These are phyloP conservation scores for Caenorhabditis uteleia DNA, from an alignment of 2,888 invertebrate genomes.

Conservation along the genomic window DNA sequence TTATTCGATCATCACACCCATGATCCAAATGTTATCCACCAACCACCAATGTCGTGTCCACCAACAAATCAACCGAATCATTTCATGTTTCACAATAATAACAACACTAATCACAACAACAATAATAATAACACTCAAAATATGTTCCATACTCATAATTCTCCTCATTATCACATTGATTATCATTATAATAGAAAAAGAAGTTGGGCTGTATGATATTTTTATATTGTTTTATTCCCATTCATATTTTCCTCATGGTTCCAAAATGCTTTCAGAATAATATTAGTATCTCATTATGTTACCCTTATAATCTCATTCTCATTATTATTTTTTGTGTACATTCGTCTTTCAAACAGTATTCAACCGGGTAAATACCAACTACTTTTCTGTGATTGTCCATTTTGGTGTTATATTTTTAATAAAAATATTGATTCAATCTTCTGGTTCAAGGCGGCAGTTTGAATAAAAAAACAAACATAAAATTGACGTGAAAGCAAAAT, in stretches of 20 bases:
- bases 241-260: background rate
- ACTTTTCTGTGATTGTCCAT: background rate
- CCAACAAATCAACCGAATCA: conserved; percentile 6
- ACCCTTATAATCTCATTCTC: conserved; percentile 5
- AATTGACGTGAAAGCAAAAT: no score
- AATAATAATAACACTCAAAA: no score
- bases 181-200: conserved; percentile 33
- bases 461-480: no score
- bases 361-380: conserved; percentile 21
- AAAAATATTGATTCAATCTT: background rate
- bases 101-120: no score
- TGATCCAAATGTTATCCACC: background rate
- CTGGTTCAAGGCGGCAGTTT: background rate
- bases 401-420: background rate
- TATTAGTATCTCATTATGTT: conserved; percentile 18
- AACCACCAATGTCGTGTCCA: conserved; percentile 33
- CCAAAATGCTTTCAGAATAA: conserved; percentile 1
- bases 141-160: conserved; percentile 1
- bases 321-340: conserved; percentile 1
- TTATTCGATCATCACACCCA: conserved; percentile 12
- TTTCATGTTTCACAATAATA: background rate
- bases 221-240: background rate
- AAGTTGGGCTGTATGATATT: conserved; percentile 35
- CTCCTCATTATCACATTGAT: conserved; percentile 10
- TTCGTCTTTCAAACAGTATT: conserved; percentile 31